Base-by-base conservation (phyloP, 2,113 vertebrate genomes). In the Corythaixoides concolor region DNA sequence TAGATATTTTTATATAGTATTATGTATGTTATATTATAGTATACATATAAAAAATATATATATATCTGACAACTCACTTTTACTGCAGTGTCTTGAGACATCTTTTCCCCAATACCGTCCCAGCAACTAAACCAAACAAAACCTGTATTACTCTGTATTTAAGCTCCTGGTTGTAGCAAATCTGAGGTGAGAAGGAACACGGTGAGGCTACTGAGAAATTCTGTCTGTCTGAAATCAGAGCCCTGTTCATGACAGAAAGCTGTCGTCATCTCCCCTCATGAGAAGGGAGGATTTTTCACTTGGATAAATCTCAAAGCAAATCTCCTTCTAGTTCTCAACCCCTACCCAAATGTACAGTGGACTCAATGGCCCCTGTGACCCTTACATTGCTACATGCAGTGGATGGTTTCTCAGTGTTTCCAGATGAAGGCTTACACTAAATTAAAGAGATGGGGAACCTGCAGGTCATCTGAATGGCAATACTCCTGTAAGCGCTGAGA, bases 401-500 rank as follows among this genome's bases (percentile, higher is more conserved):
- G 1, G 24, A 47, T 62, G 28, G 4, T 70, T 77, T 69, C 55
- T 60, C 4, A 3, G 50, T 47, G 62, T 64, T 92, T 73, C 45
- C 49, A 77, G 16, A 56, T 0, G 9, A 83, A 95, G 27, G 4
- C 14, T 80, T 68, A 50, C 39, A 19, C 45, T 53, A 43, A 60
- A 72, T 72, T 63, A 60, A 78, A 95, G 37, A 82, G 32, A 78
- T 10, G 43, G 11, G 43, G 9, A 80, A 75, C 10, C 18, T 59
- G 35, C 18, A 35, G 13, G 27, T 68, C 1, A 0, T 49, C 22
- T 2, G 3, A 88, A 94, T 12, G 21, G 15, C 53, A 58, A 26
- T 41, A 58, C 2, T 28, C 28, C 32, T 41, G 2, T 0, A 0
- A 52, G 35, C 15, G 7, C n/a, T 20, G 62, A 67, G 52, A 9